Percentiles rank a stretch among this genome's conserved stretches.
Conservation (phyloP, 2,113 vertebrate species). For the Acanthisitta chloris region DNA sequence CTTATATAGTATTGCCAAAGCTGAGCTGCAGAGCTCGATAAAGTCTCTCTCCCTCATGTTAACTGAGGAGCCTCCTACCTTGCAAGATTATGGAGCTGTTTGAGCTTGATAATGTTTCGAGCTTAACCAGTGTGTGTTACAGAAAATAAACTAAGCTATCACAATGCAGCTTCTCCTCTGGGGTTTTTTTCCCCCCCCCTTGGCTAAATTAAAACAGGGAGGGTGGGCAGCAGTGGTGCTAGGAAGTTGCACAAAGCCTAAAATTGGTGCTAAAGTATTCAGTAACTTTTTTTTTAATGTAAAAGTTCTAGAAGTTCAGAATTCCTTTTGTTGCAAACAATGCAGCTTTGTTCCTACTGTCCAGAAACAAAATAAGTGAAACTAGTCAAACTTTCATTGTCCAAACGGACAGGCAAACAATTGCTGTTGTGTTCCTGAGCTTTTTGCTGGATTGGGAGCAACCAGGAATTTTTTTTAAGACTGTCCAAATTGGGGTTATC, state of each 20-base stretch:
- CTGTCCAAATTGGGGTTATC: background rate
- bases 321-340: conserved; percentile 51
- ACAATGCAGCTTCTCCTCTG: background rate
- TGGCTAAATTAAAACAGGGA: background rate
- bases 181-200: background rate
- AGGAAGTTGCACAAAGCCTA: background rate
- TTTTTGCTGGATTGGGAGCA: background rate
- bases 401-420: background rate
- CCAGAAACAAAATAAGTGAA: conserved; percentile 49
- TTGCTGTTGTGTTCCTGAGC: background rate
- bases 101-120: conserved; percentile 27
- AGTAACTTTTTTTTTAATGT: conserved; percentile 7
- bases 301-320: conserved; percentile 46
- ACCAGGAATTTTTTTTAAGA: background rate
- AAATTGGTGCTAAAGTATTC: background rate
- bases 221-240: background rate
- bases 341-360: conserved; percentile 21
- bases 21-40: conserved; percentile 41
- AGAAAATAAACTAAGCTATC: background rate
- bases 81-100: conserved; percentile 44
- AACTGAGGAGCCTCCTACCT: conserved; percentile 49
- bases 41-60: conserved; percentile 23
- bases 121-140: background rate
- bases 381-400: conserved; percentile 47
- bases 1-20: conserved; percentile 56